phyloP scores from a whole-genome alignment of 1,140 invertebrate species.

The Aporrectodea caliginosa region DNA sequence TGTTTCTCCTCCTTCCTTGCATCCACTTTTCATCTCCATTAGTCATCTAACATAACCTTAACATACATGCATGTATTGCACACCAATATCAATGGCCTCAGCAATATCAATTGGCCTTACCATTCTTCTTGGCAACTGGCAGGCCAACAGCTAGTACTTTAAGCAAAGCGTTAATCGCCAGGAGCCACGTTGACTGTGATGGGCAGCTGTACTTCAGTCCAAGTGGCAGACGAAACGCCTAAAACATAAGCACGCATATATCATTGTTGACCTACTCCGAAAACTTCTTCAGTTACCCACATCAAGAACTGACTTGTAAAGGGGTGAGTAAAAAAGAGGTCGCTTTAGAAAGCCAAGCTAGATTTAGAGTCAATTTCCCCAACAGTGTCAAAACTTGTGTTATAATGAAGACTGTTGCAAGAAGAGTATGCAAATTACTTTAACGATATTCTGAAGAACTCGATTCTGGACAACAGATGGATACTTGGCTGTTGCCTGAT shows the following conservation, averaged over 20 bases:
- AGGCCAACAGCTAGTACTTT: slow-evolving; percentile 77
- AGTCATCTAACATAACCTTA: too few species aligned
- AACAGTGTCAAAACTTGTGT: too few species aligned
- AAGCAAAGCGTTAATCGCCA: slow-evolving; percentile 74
- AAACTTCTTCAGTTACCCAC: background rate
- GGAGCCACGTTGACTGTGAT: slow-evolving; percentile 78
- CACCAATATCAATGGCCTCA: background rate
- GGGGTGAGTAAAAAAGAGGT: background rate
- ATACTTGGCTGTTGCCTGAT: slow-evolving; percentile 74
- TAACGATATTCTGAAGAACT: slow-evolving; percentile 73
- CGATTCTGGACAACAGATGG: slow-evolving; percentile 69
- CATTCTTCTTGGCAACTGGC: slow-evolving; percentile 75
- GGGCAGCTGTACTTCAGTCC: slow-evolving; percentile 78
- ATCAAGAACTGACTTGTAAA: background rate
- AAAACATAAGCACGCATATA: slow-evolving; percentile 27
- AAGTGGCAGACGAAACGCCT: slow-evolving; percentile 70
- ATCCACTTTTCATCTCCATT: too few species aligned
- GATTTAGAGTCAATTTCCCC: too few species aligned
- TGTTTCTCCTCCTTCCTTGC: too few species aligned
- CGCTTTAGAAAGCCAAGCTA: background rate
- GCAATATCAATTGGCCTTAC: slow-evolving; percentile 57
- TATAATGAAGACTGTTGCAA: too few species aligned
- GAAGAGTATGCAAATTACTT: too few species aligned
- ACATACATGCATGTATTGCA: too few species aligned
- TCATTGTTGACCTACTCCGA: background rate